These are phyloP conservation scores for Melanophora roralis DNA, from an alignment of 2,888 invertebrate species.

Conservation along the genomic window DNA sequence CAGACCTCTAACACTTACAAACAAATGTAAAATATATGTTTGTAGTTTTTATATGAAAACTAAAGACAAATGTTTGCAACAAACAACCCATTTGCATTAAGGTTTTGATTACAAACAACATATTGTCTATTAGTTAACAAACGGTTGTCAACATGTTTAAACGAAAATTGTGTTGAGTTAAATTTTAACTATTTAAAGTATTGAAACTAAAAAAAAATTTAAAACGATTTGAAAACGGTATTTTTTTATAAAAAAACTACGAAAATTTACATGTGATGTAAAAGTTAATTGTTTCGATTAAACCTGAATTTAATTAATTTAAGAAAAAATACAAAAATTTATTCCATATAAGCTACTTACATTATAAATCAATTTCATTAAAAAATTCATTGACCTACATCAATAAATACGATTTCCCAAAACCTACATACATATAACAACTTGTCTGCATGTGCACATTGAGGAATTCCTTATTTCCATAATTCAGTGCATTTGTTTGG, in stretches of 20 bases:
- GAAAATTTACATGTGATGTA: neutral
- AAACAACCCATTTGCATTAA: conserved; percentile 30
- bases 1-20: too few relatives aligned
- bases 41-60: neutral
- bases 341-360: too few relatives aligned
- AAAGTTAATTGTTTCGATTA: neutral
- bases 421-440: neutral
- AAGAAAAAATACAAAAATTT: neutral
- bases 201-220: too few relatives aligned
- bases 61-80: conserved; percentile 32
- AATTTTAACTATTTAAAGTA: neutral
- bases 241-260: too few relatives aligned
- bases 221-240: too few relatives aligned
- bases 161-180: conserved; percentile 25
- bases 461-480: conserved; percentile 44
- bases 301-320: neutral
- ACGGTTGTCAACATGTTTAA: conserved; percentile 53
- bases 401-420: conserved; percentile 12
- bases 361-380: conserved; percentile 21
- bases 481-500: neutral
- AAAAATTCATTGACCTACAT: conserved; percentile 46
- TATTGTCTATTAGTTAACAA: conserved; percentile 50
- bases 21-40: too few relatives aligned
- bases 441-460: conserved; percentile 9
- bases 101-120: neutral